These are phyloP conservation scores for Arnoldichthys spilopterus DNA, from an alignment of 2,797 vertebrate species.

Conservation along the genomic window DNA sequence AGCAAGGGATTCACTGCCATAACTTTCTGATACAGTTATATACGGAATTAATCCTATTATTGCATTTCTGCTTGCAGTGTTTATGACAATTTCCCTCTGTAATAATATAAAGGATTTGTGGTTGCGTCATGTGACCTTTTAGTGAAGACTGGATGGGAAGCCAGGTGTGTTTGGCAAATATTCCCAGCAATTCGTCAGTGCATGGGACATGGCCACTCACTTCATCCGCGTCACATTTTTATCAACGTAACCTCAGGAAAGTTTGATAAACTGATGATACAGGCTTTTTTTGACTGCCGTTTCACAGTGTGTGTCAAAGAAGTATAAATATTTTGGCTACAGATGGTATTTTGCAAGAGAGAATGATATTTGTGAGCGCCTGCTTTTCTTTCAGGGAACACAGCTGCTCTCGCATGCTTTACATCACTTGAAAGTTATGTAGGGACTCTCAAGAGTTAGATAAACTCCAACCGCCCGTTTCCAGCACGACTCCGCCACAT, in stretches of 20 bases:
- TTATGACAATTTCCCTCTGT: neutral
- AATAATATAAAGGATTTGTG: too few relatives aligned
- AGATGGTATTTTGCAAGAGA: slow-evolving; percentile 56
- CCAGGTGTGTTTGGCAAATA: neutral
- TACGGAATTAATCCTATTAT: neutral
- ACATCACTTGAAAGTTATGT: slow-evolving; percentile 80
- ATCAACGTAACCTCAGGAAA: slow-evolving; percentile 1
- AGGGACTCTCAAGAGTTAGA: slow-evolving; percentile 73
- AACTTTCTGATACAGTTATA: neutral
- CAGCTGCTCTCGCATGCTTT: slow-evolving; percentile 76
- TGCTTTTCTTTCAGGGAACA: slow-evolving; percentile 57
- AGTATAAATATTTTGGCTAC: slow-evolving; percentile 47
- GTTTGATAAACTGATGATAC: slow-evolving; percentile 1
- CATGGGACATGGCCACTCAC: neutral
- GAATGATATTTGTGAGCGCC: slow-evolving; percentile 43
- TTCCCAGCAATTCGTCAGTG: neutral
- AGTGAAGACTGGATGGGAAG: neutral
- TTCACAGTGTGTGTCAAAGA: slow-evolving; percentile 29
- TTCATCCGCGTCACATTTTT: neutral
- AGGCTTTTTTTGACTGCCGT: slow-evolving; percentile 11
- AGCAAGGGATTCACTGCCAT: neutral
- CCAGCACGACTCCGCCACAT: slow-evolving; percentile 49
- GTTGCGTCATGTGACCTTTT: slow-evolving; percentile 3
- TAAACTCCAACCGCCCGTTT: slow-evolving; percentile 64
- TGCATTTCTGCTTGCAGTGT: neutral